Percentiles rank a stretch among this genome's conserved stretches.
These are phyloP conservation scores for Saccopteryx leptura DNA, from an alignment of 2,113 vertebrate genomes.

Conservation along the genomic window DNA sequence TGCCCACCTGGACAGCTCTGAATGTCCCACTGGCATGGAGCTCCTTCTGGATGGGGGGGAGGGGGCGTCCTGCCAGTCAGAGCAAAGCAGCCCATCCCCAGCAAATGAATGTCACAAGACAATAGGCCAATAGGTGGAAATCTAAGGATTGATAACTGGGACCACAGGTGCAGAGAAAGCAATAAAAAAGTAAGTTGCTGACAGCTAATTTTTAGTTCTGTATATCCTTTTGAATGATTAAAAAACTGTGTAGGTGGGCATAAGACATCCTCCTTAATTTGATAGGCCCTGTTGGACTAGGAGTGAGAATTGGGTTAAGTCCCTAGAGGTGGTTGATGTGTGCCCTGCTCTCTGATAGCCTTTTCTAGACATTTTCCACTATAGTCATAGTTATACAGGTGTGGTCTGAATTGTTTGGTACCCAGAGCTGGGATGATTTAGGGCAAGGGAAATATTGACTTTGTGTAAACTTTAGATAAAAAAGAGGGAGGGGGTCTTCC, in stretches of 20 bases:
- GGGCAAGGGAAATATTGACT: not conserved
- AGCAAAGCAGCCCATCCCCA: not conserved
- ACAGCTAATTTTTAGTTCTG: not conserved
- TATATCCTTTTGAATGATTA: not conserved
- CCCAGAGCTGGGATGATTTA: not conserved
- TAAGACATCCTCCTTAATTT: conserved; percentile 2
- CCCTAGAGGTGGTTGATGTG: not conserved
- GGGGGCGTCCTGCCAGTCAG: not conserved
- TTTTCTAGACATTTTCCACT: not conserved
- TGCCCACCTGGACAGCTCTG: not conserved
- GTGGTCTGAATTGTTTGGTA: not conserved
- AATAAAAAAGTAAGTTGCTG: not conserved
- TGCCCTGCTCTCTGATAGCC: not conserved
- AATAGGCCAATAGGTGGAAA: not conserved
- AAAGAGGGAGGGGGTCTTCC: accelerated
- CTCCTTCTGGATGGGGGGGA: not conserved
- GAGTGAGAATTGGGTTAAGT: not conserved
- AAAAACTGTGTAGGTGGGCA: not conserved
- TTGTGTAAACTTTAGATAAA: not conserved
- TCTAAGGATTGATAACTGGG: not conserved
- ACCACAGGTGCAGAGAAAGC: not conserved
- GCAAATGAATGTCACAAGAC: not conserved
- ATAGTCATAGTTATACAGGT: not conserved
- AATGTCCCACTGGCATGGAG: not conserved
- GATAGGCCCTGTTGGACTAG: not conserved